These are phyloP conservation scores for Tupaia tana DNA, from an alignment of 2,113 vertebrate genomes.

Conservation along the genomic window DNA sequence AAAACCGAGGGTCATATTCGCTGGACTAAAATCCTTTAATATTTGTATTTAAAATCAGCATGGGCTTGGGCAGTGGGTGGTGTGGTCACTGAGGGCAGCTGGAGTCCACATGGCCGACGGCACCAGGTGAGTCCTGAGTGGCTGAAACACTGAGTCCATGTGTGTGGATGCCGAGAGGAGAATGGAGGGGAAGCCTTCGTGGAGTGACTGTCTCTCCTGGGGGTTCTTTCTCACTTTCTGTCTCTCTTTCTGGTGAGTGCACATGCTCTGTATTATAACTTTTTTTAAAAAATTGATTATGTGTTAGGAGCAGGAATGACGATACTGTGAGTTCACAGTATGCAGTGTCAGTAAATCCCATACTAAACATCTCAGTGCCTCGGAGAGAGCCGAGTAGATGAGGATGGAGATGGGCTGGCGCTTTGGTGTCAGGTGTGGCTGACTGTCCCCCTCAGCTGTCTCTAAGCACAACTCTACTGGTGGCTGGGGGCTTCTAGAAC, in stretches of 20 bases:
- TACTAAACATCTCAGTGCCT: background rate
- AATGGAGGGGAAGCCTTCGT: too few species aligned
- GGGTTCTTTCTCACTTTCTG: too few species aligned
- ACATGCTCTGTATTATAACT: too few species aligned
- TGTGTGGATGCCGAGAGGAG: too few species aligned
- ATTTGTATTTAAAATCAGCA: background rate
- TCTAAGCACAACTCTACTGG: background rate
- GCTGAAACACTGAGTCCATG: too few species aligned
- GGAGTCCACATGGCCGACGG: too few species aligned
- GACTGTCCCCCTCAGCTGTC: background rate
- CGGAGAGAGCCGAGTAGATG: background rate
- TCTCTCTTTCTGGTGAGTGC: too few species aligned
- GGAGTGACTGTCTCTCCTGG: too few species aligned
- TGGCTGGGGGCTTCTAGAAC: background rate
- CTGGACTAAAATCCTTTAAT: background rate
- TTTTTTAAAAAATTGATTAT: background rate
- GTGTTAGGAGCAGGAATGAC: too few species aligned
- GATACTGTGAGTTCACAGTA: rapidly evolving
- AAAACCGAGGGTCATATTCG: background rate
- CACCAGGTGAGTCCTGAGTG: too few species aligned
- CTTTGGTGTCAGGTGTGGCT: background rate
- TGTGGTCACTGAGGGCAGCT: too few species aligned
- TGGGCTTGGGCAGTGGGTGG: too few species aligned
- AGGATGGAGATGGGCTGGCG: background rate
- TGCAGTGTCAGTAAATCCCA: background rate